Evolutionary conservation across 2,797 vertebrate species (phyloP).

Genomic region (Clarias laeviceps): DNA sequence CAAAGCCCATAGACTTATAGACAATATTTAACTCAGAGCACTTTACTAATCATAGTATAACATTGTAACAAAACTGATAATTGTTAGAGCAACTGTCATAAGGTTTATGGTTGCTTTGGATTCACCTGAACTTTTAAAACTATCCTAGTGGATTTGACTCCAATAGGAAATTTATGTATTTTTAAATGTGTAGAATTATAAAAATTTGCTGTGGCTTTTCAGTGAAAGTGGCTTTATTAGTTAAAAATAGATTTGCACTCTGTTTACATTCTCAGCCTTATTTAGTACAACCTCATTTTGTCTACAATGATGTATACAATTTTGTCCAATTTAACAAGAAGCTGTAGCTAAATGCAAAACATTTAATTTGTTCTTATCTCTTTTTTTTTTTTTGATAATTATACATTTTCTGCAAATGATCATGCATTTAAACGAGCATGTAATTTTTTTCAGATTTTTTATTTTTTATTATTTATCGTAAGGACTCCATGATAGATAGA

Average conservation of each 20-base stretch:
- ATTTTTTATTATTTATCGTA: neutral
- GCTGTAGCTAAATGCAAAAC: neutral
- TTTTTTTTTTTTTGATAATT: neutral
- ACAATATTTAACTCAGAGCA: constrained; percentile 14
- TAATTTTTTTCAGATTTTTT: neutral
- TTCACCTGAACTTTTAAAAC: neutral
- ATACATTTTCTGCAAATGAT: neutral
- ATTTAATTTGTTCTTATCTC: neutral
- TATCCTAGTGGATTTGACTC: neutral
- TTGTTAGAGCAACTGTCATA: neutral
- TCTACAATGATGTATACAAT: neutral
- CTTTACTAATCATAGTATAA: constrained; percentile 14
- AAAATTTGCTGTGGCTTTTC: too few relatives aligned
- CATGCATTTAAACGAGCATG: neutral
- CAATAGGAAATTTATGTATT: neutral
- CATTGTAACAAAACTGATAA: neutral
- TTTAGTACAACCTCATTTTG: neutral
- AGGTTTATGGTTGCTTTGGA: neutral
- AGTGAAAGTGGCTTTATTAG: neutral
- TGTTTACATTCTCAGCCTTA: neutral
- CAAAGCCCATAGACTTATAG: neutral
- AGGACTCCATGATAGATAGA: neutral
- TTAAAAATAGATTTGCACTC: neutral
- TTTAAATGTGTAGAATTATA: neutral
- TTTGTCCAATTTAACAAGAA: neutral